Base-by-base conservation (phyloP, 2,888 invertebrate species). In the Augochlorella aurata region DNA sequence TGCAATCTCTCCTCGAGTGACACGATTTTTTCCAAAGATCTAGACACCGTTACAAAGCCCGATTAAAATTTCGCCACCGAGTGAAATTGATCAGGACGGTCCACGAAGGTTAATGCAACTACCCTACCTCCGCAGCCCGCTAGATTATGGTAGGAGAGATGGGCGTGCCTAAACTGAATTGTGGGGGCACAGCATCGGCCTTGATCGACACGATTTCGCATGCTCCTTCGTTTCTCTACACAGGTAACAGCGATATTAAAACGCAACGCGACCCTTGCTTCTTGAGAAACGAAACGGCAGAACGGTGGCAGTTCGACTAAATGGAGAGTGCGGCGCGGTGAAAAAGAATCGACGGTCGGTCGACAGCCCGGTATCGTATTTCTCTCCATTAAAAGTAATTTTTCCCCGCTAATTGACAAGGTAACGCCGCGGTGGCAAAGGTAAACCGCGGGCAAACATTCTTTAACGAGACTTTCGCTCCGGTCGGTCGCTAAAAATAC, bases 401-500 rank as follows among this genome's bases (percentile, higher is more conserved):
- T 29, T 29, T 61, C 63, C 16, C 63, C 44, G 63, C n/a, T 63
- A 63, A 63, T 63, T 63, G 63, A 38, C 38, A 63, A 44, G 63
- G 63, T 38, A 63, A n/a, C 63, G 38, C 44, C 10, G 63, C 63
- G 38, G 63, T 38, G 63, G 29, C 63, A 38, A 63, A 63, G 63
- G 63, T 63, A 63, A 63, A 63, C 63, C 63, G 4, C 44, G 63
- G 63, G 10, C 16, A 49, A 67, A 49, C 63, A 63, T 63, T 38
- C 63, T 63, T 38, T 63, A 61, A 61, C 61, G 61, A 61, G 24
- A 54, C 66, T 45, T 66, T 72, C 47, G 50, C 38, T 58, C n/a
- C 16, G 29, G 29, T 21, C 38, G 45, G 29, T 45, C 18, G 63
- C 61, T 71, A 79, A 63, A 45, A 54, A 66, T 63, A 65, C 66